Evolutionary conservation across 2,797 vertebrate genomes (phyloP).

Genomic region (Agapornis canus): DNA sequence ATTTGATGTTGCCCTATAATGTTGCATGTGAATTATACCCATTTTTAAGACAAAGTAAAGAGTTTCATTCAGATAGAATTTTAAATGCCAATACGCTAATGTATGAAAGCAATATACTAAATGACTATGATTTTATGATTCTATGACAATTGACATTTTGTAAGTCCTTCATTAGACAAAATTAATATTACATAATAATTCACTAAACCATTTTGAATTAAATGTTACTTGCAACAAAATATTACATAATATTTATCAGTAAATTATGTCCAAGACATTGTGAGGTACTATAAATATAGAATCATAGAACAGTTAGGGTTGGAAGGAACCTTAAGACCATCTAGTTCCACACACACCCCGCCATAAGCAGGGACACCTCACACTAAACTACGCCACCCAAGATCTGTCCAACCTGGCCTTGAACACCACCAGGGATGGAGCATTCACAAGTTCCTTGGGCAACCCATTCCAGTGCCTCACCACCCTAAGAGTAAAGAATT

Average conservation of each 20-base stretch:
- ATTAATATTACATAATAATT: background rate
- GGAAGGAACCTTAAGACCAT: no score
- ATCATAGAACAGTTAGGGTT: no score
- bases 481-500: no score
- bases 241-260: background rate
- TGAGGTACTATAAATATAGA: background rate
- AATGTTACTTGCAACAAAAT: background rate
- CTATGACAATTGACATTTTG: background rate
- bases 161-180: background rate
- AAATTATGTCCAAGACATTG: background rate
- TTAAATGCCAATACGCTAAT: background rate
- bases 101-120: background rate
- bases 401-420: no score
- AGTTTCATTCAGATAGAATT: background rate
- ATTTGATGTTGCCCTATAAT: background rate
- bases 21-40: background rate
- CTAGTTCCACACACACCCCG: no score
- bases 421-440: no score
- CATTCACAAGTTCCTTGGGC: no score
- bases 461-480: no score
- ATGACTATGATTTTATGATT: background rate
- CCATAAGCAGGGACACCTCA: no score
- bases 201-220: background rate
- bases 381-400: no score
- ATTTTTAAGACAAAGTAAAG: background rate